Percentiles rank a stretch among this genome's conserved stretches.
Evolutionary conservation across 2,888 invertebrate species (phyloP).

Genomic region (Agrilus mali): DNA sequence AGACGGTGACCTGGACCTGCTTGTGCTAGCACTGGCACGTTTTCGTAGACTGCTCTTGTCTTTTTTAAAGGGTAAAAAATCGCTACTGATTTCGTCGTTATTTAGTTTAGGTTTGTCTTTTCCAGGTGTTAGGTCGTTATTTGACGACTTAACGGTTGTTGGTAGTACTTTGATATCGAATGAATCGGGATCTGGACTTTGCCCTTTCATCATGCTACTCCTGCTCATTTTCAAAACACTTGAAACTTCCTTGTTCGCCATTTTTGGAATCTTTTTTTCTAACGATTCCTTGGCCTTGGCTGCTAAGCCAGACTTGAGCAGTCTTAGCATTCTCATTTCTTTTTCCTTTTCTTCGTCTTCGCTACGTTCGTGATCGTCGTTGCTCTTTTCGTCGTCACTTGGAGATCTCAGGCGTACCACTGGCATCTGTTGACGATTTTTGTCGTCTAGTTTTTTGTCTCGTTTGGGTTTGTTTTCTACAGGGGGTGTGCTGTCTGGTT

Average conservation of each 20-base stretch:
- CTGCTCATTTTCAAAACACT: not conserved
- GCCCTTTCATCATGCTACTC: constrained; percentile 5
- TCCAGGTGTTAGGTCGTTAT: not conserved
- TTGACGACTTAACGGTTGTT: constrained; percentile 4
- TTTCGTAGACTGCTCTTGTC: constrained; percentile 9
- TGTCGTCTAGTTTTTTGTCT: constrained; percentile 11
- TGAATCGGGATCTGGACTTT: constrained; percentile 23
- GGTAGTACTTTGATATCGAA: constrained; percentile 29
- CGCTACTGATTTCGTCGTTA: constrained; percentile 7
- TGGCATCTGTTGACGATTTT: constrained; percentile 29
- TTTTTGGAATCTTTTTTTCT: constrained; percentile 40
- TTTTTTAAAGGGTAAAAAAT: constrained; percentile 12
- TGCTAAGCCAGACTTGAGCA: constrained; percentile 49
- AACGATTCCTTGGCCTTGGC: constrained; percentile 60
- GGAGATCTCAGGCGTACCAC: constrained; percentile 43
- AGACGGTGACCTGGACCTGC: constrained; percentile 24
- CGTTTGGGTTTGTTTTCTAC: constrained; percentile 3
- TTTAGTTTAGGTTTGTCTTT: constrained; percentile 8
- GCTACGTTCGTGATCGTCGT: constrained; percentile 31
- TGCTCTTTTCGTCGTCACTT: constrained; percentile 43
- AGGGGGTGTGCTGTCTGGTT: constrained; percentile 6
- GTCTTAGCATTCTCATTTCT: constrained; percentile 54
- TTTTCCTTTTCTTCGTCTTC: constrained; percentile 51
- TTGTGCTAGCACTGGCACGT: constrained; percentile 23
- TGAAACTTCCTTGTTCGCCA: not conserved